phyloP scores from a whole-genome alignment of 2,888 invertebrate species.

The Caenorhabditis sulstoni region DNA sequence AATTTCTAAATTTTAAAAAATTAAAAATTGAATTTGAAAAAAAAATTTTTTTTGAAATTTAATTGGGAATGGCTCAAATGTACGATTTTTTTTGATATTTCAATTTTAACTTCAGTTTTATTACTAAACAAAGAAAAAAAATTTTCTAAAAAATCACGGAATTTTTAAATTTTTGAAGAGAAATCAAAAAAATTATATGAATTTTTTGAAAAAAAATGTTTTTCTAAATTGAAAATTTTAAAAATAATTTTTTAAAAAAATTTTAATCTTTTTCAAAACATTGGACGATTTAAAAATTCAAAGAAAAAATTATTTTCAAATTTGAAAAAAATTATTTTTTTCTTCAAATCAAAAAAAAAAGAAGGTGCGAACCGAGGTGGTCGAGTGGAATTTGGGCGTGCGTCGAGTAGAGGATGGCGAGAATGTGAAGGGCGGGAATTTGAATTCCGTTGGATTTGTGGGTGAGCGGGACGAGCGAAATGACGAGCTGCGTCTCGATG shows the following conservation, averaged over 20 bases:
- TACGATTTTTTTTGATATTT: too few species aligned
- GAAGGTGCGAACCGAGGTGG: slow-evolving; percentile 60
- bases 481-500: slow-evolving; percentile 54
- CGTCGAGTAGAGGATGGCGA: slow-evolving; percentile 50
- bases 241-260: too few species aligned
- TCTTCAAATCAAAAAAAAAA: too few species aligned
- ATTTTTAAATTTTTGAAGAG: neutral
- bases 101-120: too few species aligned
- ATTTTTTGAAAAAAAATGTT: too few species aligned
- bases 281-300: neutral
- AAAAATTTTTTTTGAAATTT: neutral
- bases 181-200: neutral
- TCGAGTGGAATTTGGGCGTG: slow-evolving; percentile 42
- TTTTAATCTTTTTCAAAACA: too few species aligned
- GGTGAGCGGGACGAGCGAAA: slow-evolving; percentile 48
- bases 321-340: neutral
- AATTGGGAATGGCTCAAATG: too few species aligned
- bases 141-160: too few species aligned
- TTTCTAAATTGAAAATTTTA: too few species aligned
- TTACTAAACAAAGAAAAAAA: too few species aligned
- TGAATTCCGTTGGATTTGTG: slow-evolving; percentile 49
- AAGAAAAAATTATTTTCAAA: neutral
- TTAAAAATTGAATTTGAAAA: too few species aligned
- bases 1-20: too few species aligned
- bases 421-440: slow-evolving; percentile 37